Conservation (phyloP, 1,140 invertebrate genomes). For the Bradysia coprophila region DNA sequence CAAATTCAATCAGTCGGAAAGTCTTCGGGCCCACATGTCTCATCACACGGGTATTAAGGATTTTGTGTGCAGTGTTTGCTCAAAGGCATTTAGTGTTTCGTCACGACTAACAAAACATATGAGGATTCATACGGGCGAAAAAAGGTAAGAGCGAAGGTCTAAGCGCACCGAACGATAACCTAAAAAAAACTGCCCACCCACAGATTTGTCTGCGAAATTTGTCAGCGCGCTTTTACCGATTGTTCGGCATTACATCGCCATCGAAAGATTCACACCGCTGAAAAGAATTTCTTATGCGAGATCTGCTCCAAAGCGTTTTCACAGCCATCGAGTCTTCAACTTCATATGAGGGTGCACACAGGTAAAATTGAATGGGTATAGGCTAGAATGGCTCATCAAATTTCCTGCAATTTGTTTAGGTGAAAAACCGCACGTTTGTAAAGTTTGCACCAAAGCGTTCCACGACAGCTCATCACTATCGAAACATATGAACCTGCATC, state of each 20-base stretch:
- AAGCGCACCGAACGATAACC: background rate
- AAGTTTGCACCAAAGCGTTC: no score
- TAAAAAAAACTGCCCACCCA: no score
- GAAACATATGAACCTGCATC: no score
- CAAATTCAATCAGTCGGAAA: background rate
- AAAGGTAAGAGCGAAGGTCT: background rate
- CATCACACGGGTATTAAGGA: background rate
- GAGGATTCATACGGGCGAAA: background rate
- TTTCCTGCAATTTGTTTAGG: no score
- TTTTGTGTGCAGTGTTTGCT: background rate
- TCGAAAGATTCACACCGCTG: background rate
- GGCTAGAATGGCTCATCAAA: no score
- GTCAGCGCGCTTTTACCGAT: background rate
- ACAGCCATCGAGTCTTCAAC: no score
- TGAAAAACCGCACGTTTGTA: no score
- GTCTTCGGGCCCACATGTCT: background rate
- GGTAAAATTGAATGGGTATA: no score
- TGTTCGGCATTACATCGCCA: background rate
- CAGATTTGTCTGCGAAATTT: background rate
- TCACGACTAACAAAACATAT: background rate
- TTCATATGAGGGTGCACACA: no score
- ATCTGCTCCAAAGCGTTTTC: no score
- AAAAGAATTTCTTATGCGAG: background rate
- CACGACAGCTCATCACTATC: no score
- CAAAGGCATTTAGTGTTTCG: background rate